Conservation (phyloP, 2,113 vertebrate genomes). For the Lipophrys pholis region DNA sequence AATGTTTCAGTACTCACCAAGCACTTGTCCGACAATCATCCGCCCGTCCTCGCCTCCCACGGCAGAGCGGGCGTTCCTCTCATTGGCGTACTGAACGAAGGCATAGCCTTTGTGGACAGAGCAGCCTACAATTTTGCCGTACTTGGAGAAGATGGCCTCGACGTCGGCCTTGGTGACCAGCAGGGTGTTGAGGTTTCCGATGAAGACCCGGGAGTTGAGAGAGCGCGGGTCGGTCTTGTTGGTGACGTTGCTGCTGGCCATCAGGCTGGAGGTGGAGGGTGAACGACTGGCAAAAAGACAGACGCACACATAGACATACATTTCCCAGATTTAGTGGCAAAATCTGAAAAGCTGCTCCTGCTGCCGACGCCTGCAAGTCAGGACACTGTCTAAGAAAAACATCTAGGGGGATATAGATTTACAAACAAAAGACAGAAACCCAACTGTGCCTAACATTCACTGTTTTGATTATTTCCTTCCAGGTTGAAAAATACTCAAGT, state of each 20-base stretch:
- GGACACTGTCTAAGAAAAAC: not conserved
- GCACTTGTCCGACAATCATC: slow-evolving; percentile 92
- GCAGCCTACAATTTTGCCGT: slow-evolving; percentile 92
- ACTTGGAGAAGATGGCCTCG: slow-evolving; percentile 92
- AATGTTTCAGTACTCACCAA: slow-evolving; percentile 80
- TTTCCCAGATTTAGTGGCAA: slow-evolving; percentile 10
- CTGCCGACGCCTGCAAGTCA: not conserved
- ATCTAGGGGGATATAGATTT: not conserved
- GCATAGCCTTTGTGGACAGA: slow-evolving; percentile 94
- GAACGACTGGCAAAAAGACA: slow-evolving; percentile 61
- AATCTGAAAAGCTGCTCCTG: not conserved
- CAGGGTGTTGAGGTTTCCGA: slow-evolving; percentile 92
- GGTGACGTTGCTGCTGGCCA: slow-evolving; percentile 93
- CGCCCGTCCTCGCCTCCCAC: slow-evolving; percentile 89
- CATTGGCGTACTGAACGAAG: slow-evolving; percentile 90
- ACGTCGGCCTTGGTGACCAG: slow-evolving; percentile 92
- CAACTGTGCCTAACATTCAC: not conserved
- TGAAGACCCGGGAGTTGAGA: slow-evolving; percentile 92
- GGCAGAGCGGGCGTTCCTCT: slow-evolving; percentile 88
- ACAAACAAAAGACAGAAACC: not conserved
- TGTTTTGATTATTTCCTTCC: not conserved
- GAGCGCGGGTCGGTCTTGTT: slow-evolving; percentile 92
- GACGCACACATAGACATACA: slow-evolving; percentile 37
- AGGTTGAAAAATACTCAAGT: not conserved
- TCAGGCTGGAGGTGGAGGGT: slow-evolving; percentile 75